Conservation (phyloP, 2,113 vertebrate species). For the Verasper variegatus region DNA sequence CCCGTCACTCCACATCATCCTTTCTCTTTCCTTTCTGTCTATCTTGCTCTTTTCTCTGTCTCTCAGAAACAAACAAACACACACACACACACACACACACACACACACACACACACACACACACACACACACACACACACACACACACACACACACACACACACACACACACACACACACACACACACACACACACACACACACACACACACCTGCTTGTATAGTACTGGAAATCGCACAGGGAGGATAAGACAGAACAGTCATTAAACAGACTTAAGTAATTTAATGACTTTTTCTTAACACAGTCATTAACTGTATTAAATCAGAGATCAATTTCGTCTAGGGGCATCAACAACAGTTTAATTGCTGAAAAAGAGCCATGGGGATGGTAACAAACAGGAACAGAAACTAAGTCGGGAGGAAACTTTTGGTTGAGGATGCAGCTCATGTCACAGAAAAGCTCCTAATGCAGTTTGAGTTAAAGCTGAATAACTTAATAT, state of each 20-base stretch:
- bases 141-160: no score
- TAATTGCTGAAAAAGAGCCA: conserved; percentile 33
- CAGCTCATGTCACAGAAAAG: neutral
- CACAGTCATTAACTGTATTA: conserved; percentile 31
- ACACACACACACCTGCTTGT: neutral
- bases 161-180: neutral
- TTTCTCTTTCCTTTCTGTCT: neutral
- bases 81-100: neutral
- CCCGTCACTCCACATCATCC: neutral
- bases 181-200: conserved; percentile 1
- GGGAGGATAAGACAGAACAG: neutral
- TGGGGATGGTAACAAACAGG: neutral
- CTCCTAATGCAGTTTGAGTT: neutral
- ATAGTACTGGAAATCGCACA: neutral
- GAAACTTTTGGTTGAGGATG: neutral
- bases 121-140: neutral
- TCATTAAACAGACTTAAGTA: conserved; percentile 33
- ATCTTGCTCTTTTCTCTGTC: neutral
- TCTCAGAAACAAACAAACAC: neutral
- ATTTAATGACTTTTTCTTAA: conserved; percentile 44
- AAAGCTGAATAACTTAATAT: no score
- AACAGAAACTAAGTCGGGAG: neutral
- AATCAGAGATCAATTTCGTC: conserved; percentile 43
- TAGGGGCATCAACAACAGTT: conserved; percentile 33
- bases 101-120: no score